Conservation (phyloP, 2,113 vertebrate genomes). For the Equus quagga region DNA sequence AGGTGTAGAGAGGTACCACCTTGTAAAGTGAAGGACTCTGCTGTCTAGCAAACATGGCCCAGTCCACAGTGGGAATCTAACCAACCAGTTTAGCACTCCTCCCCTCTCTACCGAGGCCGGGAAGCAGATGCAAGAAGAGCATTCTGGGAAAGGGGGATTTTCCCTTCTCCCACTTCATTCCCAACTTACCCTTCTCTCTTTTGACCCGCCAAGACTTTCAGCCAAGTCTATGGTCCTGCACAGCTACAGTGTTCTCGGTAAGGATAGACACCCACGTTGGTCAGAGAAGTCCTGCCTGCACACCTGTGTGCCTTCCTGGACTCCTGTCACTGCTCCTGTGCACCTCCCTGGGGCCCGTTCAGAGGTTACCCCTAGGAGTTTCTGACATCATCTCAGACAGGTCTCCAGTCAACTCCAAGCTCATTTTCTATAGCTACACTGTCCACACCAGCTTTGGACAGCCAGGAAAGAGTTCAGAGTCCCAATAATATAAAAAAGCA, state of each 20-base stretch:
- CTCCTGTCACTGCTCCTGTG: not conserved
- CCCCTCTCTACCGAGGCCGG: not conserved
- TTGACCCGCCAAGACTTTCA: not conserved
- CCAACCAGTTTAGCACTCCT: not conserved
- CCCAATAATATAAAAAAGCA: not conserved
- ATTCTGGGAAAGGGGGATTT: not conserved
- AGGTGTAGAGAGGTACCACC: not conserved
- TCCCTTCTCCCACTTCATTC: not conserved
- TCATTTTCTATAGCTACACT: not conserved
- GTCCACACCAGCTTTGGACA: not conserved
- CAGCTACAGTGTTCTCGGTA: not conserved
- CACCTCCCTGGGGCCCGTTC: not conserved
- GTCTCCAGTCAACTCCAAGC: not conserved
- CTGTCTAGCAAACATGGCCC: not conserved
- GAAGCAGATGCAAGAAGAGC: not conserved
- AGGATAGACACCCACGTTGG: not conserved
- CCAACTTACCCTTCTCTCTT: not conserved
- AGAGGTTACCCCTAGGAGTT: not conserved
- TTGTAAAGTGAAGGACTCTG: not conserved
- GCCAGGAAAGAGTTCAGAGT: not conserved
- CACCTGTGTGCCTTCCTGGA: not conserved
- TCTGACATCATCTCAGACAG: not conserved
- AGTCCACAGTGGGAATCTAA: not conserved
- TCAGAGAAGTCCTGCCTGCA: not conserved
- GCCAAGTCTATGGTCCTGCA: not conserved